A percentile compares a stretch with the other conserved stretches of the same genome.
phyloP scores from a whole-genome alignment of 2,113 vertebrate species.

The Gymnogyps californianus region DNA sequence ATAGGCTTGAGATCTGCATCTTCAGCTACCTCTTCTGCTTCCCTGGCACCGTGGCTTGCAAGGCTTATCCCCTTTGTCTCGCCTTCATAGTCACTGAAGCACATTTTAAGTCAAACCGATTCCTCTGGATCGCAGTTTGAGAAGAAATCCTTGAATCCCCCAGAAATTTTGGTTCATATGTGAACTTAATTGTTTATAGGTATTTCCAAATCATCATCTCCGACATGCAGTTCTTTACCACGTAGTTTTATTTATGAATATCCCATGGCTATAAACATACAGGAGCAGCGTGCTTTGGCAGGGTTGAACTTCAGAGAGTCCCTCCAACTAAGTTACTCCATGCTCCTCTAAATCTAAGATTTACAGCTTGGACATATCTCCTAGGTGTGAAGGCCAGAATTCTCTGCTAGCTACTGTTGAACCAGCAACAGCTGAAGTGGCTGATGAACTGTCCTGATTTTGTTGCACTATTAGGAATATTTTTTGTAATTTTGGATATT shows the following conservation, averaged over 20 bases:
- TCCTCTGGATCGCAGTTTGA: not conserved
- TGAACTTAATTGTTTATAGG: not conserved
- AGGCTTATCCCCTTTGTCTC: not conserved
- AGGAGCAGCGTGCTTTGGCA: fast-evolving
- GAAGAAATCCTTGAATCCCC: not conserved
- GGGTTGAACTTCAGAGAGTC: not conserved
- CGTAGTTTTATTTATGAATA: not conserved
- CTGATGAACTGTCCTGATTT: not conserved
- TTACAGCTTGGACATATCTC: not conserved
- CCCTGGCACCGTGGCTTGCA: not conserved
- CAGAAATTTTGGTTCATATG: fast-evolving
- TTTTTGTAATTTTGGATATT: not conserved
- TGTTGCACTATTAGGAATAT: not conserved
- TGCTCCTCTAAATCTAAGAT: not conserved
- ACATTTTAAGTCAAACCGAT: not conserved
- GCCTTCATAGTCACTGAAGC: not conserved
- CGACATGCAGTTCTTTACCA: fast-evolving
- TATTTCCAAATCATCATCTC: not conserved
- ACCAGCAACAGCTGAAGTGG: not conserved
- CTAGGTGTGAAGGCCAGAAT: not conserved
- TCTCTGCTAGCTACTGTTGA: not conserved
- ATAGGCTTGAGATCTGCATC: not conserved
- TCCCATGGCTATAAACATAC: not conserved
- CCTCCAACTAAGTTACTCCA: not conserved
- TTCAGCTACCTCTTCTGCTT: not conserved